These are phyloP conservation scores for Gephyroberyx darwinii DNA, from an alignment of 2,797 vertebrate species.

Conservation along the genomic window DNA sequence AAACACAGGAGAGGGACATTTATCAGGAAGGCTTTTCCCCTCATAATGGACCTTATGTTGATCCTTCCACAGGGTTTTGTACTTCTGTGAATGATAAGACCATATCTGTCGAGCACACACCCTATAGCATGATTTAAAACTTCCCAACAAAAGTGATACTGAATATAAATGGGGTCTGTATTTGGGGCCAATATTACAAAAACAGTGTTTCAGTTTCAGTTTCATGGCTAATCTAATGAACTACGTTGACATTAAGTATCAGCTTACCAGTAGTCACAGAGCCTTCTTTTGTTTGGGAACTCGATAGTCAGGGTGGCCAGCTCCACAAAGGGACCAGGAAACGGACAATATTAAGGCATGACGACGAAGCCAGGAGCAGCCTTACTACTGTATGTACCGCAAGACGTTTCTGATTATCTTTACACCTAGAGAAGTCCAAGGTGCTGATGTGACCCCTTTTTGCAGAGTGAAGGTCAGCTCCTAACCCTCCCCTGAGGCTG, in stretches of 20 bases:
- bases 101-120: constrained; percentile 32
- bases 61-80: constrained; percentile 40
- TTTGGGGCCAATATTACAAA: constrained; percentile 63
- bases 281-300: constrained; percentile 57
- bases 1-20: constrained; percentile 23
- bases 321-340: constrained; percentile 61
- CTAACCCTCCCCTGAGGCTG: constrained; percentile 40
- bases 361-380: constrained; percentile 54
- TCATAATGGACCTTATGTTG: constrained; percentile 41
- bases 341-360: constrained; percentile 55
- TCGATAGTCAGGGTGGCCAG: constrained; percentile 58
- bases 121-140: constrained; percentile 43
- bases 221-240: constrained; percentile 72
- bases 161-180: constrained; percentile 61
- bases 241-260: constrained; percentile 53
- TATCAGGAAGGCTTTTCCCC: constrained; percentile 33
- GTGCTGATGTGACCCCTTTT: constrained; percentile 63
- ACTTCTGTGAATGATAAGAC: constrained; percentile 39
- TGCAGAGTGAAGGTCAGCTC: constrained; percentile 48
- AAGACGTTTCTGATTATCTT: constrained; percentile 60
- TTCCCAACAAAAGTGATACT: constrained; percentile 54
- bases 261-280: constrained; percentile 54
- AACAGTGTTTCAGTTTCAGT: constrained; percentile 61
- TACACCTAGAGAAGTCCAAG: constrained; percentile 45
- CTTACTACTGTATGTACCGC: constrained; percentile 45